Evolutionary conservation across 2,888 invertebrate species (phyloP).

Genomic region (Syrista parreyssii): DNA sequence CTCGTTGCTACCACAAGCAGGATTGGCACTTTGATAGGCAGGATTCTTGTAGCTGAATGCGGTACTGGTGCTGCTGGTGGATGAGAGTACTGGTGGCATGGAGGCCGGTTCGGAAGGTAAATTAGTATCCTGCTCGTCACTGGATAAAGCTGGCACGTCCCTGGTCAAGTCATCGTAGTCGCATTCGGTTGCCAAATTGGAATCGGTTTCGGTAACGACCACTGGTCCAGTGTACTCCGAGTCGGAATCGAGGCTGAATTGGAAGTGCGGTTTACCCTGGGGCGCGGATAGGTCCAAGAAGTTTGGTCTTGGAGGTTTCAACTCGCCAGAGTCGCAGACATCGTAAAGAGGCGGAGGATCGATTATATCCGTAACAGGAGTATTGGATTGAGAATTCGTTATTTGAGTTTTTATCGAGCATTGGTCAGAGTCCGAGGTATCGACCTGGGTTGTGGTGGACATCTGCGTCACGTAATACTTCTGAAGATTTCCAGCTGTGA

Average conservation of each 20-base stretch:
- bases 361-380: slow-evolving; percentile 53
- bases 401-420: slow-evolving; percentile 59
- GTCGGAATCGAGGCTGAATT: slow-evolving; percentile 67
- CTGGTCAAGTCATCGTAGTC: slow-evolving; percentile 61
- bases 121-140: slow-evolving; percentile 61
- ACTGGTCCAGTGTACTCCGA: slow-evolving; percentile 67
- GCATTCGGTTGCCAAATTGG: slow-evolving; percentile 65
- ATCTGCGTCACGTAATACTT: slow-evolving; percentile 31
- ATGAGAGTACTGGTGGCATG: slow-evolving; percentile 68
- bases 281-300: slow-evolving; percentile 75
- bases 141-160: slow-evolving; percentile 59
- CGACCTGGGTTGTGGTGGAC: slow-evolving; percentile 47
- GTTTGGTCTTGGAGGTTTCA: slow-evolving; percentile 68
- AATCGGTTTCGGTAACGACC: slow-evolving; percentile 68
- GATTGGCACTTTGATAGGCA: slow-evolving; percentile 80
- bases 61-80: slow-evolving; percentile 56
- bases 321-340: slow-evolving; percentile 50
- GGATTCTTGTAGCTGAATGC: slow-evolving; percentile 80
- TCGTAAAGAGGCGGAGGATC: slow-evolving; percentile 58
- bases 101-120: slow-evolving; percentile 70
- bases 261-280: slow-evolving; percentile 76
- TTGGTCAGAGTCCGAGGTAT: slow-evolving; percentile 59
- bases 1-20: slow-evolving; percentile 57
- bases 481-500: slow-evolving; percentile 10
- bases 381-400: slow-evolving; percentile 54